These are phyloP conservation scores for Dichetophora obliterata DNA, from an alignment of 2,888 invertebrate species.

Conservation along the genomic window DNA sequence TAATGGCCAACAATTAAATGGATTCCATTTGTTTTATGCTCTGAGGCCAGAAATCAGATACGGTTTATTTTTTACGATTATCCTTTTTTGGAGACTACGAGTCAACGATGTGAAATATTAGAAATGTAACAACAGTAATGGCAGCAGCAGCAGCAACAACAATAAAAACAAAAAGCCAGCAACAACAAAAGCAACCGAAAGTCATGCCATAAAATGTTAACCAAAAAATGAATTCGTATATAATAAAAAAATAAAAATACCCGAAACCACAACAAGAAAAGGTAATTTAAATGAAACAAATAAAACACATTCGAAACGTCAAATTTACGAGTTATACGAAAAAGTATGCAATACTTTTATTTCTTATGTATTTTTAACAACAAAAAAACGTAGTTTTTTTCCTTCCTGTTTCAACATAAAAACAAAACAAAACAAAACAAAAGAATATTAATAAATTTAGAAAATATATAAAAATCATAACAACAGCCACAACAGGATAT, in stretches of 20 bases:
- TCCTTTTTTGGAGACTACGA: slow-evolving; percentile 38
- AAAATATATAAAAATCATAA: slow-evolving; percentile 7
- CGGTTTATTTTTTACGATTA: slow-evolving; percentile 43
- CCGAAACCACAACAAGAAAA: not conserved
- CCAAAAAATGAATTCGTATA: not conserved
- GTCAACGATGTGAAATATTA: slow-evolving; percentile 37
- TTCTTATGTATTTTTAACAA: not conserved
- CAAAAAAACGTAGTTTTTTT: no score
- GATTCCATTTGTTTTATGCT: slow-evolving; percentile 57
- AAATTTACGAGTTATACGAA: slow-evolving; percentile 26
- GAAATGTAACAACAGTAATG: slow-evolving; percentile 12
- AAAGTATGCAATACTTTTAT: slow-evolving; percentile 25
- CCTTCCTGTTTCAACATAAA: not conserved
- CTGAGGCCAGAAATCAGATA: slow-evolving; percentile 52
- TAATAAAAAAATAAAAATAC: slow-evolving; percentile 10
- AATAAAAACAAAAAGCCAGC: slow-evolving; percentile 44
- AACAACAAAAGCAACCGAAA: slow-evolving; percentile 46
- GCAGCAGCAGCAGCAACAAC: not conserved
- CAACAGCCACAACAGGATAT: slow-evolving; percentile 38
- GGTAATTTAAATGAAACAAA: slow-evolving; percentile 32
- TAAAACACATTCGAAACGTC: slow-evolving; percentile 24
- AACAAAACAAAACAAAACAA: slow-evolving; percentile 1
- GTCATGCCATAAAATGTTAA: slow-evolving; percentile 18
- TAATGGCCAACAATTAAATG: slow-evolving; percentile 58
- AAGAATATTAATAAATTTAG: not conserved